Conservation (phyloP, 37 sponge, comb jelly and placozoan genomes). For the Aphrocallistes beatrix region DNA sequence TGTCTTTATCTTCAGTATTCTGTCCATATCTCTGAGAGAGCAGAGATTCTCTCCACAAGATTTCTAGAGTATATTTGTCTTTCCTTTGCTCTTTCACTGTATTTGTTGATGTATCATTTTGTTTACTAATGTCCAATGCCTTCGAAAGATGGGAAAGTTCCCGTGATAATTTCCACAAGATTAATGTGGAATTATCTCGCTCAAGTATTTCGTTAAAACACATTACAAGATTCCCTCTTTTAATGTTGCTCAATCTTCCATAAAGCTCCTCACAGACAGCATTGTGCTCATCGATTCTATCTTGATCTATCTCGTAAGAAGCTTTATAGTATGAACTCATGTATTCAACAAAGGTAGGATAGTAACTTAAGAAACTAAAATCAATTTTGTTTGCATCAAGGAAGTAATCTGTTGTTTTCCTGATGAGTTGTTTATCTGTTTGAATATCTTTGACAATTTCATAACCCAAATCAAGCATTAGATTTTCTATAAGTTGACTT, state of each 20-base stretch:
- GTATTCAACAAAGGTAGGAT: background rate
- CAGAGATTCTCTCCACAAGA: background rate
- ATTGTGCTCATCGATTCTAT: background rate
- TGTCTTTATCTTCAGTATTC: background rate
- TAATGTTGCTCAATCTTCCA: background rate
- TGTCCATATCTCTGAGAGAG: background rate
- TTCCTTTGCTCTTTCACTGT: background rate
- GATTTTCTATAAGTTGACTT: background rate
- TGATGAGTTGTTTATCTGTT: background rate
- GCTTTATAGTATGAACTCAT: background rate
- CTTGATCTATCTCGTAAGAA: background rate
- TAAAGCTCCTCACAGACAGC: background rate
- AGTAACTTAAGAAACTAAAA: background rate
- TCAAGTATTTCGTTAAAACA: background rate
- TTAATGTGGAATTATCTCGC: background rate
- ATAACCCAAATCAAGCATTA: background rate
- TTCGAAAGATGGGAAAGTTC: background rate
- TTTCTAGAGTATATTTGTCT: background rate
- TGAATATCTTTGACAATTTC: background rate
- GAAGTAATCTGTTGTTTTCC: background rate
- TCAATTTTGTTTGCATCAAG: background rate
- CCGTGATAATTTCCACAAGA: slow-evolving; percentile 10
- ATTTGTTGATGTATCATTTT: too few species aligned
- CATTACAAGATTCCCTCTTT: background rate
- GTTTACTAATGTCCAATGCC: background rate